phyloP scores from a whole-genome alignment of 1,140 invertebrate species.

The Cydia splendana region DNA sequence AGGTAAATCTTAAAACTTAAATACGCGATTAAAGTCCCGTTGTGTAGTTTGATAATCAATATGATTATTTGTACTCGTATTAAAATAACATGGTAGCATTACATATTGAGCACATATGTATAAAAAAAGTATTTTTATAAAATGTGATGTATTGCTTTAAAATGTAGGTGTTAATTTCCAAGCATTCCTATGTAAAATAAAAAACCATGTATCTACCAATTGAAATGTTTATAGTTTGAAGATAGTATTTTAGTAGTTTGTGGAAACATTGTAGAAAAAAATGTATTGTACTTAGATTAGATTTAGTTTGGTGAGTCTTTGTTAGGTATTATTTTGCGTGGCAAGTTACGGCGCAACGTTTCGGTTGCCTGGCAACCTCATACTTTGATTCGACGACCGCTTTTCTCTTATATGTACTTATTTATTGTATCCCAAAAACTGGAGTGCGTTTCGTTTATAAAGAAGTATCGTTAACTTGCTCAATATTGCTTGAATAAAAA shows the following conservation, averaged over 20 bases:
- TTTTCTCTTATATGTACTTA: too few species aligned
- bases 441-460: too few species aligned
- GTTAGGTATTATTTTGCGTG: neutral
- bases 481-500: too few species aligned
- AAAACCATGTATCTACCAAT: neutral
- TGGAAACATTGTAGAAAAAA: neutral
- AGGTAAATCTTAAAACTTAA: too few species aligned
- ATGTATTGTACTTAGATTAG: conserved; percentile 26
- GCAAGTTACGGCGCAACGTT: too few species aligned
- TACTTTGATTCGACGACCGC: too few species aligned
- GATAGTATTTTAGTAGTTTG: conserved; percentile 4
- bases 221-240: neutral
- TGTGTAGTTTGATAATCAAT: too few species aligned
- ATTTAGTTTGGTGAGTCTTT: neutral
- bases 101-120: conserved; percentile 23
- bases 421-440: too few species aligned
- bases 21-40: too few species aligned
- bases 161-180: conserved; percentile 12
- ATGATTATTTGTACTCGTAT: neutral
- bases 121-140: conserved; percentile 25
- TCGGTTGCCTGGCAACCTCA: too few species aligned
- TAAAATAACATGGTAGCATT: neutral
- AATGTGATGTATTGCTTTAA: conserved; percentile 27
- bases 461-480: too few species aligned
- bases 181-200: conserved; percentile 15